Percentiles rank a stretch among this genome's conserved stretches.
phyloP scores from a whole-genome alignment of 2,888 invertebrate genomes.

The Drosophila demipolita region DNA sequence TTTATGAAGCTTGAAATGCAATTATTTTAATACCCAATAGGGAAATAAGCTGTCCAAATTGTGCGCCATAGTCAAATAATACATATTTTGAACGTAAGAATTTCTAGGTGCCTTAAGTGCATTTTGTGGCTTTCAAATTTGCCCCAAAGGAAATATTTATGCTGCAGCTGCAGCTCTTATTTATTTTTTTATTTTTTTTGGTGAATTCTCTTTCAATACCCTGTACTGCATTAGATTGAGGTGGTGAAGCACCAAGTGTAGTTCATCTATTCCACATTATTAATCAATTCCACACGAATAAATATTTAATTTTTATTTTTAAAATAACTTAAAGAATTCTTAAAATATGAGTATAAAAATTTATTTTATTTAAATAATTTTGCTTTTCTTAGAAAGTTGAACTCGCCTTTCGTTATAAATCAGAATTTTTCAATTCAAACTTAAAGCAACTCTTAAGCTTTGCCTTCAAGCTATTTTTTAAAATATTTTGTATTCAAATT shows the following conservation, averaged over 20 bases:
- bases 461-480: background rate
- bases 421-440: background rate
- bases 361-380: background rate
- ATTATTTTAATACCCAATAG: slow-evolving; percentile 9
- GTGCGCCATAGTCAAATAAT: slow-evolving; percentile 2
- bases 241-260: background rate
- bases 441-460: background rate
- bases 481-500: background rate
- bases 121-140: slow-evolving; percentile 18
- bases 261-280: background rate
- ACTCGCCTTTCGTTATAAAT: background rate
- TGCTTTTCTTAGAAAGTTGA: background rate
- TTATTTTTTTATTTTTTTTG: background rate
- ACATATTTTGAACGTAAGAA: background rate
- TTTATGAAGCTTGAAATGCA: background rate
- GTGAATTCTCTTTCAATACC: background rate
- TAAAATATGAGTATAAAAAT: background rate
- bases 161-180: background rate
- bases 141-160: slow-evolving; percentile 7
- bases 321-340: background rate
- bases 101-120: background rate
- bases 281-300: background rate
- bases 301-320: background rate
- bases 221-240: background rate
- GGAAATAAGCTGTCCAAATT: background rate